phyloP scores from a whole-genome alignment of 2,888 invertebrate species.

The Lydus trimaculatus region DNA sequence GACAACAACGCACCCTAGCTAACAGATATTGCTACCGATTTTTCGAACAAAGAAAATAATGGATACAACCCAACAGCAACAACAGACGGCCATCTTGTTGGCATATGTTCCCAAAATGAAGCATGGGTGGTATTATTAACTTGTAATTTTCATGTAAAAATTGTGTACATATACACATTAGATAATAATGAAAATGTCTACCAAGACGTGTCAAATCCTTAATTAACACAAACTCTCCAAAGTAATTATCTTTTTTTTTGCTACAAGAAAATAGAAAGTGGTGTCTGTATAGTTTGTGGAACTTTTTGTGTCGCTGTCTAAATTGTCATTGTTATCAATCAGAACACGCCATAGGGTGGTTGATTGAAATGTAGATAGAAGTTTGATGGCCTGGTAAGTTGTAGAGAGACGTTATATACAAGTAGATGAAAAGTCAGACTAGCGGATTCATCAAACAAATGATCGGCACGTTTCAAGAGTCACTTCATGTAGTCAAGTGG shows the following conservation, averaged over 20 bases:
- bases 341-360: not conserved
- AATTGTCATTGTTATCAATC: constrained; percentile 9
- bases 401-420: constrained; percentile 29
- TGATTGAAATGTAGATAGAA: constrained; percentile 14
- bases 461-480: constrained; percentile 56
- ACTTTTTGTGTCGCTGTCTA: not conserved
- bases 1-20: constrained; percentile 40
- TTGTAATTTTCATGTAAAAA: constrained; percentile 25
- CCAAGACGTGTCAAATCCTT: constrained; percentile 8
- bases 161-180: not conserved
- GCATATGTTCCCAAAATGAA: constrained; percentile 41
- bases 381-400: constrained; percentile 20
- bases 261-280: not conserved
- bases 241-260: constrained; percentile 11
- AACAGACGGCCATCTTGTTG: constrained; percentile 43
- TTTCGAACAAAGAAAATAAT: constrained; percentile 39
- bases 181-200: not conserved
- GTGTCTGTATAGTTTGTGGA: not conserved
- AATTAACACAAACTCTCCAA: constrained; percentile 6
- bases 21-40: constrained; percentile 35
- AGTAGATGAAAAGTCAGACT: constrained; percentile 47
- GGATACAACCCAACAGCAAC: constrained; percentile 15
- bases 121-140: constrained; percentile 29
- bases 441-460: constrained; percentile 55
- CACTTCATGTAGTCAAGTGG: constrained; percentile 55